Evolutionary conservation across 1,140 invertebrate genomes (phyloP).

Genomic region (Paraescarpia echinospica): DNA sequence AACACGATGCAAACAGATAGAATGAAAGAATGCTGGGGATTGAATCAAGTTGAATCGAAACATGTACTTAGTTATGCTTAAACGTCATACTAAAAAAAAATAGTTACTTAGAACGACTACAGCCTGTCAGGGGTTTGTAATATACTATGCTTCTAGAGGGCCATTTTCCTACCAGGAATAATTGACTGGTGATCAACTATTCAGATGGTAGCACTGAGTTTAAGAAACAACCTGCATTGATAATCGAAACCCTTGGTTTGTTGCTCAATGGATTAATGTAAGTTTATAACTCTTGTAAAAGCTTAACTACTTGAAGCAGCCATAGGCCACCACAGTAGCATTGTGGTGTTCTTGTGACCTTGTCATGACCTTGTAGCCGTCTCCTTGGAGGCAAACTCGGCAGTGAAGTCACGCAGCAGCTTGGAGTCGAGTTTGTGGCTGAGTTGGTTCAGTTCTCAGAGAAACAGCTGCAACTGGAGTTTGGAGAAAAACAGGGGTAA

Average conservation of each 20-base stretch:
- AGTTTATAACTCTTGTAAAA: background rate
- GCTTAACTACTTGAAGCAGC: background rate
- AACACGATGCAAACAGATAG: too few species aligned
- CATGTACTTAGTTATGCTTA: too few species aligned
- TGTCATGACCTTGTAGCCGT: slow-evolving; percentile 41
- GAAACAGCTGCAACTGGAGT: slow-evolving; percentile 51
- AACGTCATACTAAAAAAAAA: too few species aligned
- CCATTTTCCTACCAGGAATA: too few species aligned
- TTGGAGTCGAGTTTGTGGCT: slow-evolving; percentile 71
- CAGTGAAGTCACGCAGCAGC: slow-evolving; percentile 44
- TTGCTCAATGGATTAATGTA: too few species aligned
- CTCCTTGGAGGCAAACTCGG: slow-evolving; percentile 55
- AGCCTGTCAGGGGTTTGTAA: too few species aligned
- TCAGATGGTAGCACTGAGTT: too few species aligned
- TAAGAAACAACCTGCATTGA: background rate
- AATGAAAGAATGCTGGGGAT: too few species aligned
- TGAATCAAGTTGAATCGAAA: too few species aligned
- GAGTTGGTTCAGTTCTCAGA: slow-evolving; percentile 44
- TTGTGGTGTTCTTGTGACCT: background rate
- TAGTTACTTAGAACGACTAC: too few species aligned
- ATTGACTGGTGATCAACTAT: too few species aligned
- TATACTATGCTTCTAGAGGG: too few species aligned
- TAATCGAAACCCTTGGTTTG: background rate
- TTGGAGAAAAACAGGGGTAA: slow-evolving; percentile 52
- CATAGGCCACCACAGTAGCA: background rate